Percentiles rank a stretch among this genome's conserved stretches.
Evolutionary conservation across 2,797 vertebrate species (phyloP).

Genomic region (Danio tinwini): DNA sequence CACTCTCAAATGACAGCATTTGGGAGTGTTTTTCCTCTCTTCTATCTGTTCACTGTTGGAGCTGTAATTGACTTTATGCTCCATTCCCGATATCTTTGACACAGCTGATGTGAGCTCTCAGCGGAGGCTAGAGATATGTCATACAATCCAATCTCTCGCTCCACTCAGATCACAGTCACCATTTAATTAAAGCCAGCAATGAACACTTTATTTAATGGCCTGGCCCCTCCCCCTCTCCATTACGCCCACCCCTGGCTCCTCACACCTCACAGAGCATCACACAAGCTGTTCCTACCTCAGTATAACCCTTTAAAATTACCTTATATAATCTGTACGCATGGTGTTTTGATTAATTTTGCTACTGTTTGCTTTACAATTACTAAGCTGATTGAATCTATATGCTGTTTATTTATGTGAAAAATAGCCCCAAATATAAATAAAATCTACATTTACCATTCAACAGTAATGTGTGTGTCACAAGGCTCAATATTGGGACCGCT

Average conservation of each 20-base stretch:
- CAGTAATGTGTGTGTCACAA: too few relatives aligned
- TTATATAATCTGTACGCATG: neutral
- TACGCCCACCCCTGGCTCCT: constrained; percentile 35
- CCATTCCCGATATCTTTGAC: constrained; percentile 59
- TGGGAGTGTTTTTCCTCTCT: constrained; percentile 49
- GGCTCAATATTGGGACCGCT: too few relatives aligned
- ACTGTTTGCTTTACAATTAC: neutral
- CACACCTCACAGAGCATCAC: constrained; percentile 39
- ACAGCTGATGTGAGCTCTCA: constrained; percentile 63
- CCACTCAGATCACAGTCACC: constrained; percentile 61
- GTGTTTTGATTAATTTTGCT: neutral
- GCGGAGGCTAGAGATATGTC: constrained; percentile 62
- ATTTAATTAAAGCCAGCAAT: constrained; percentile 67
- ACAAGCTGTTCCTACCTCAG: constrained; percentile 3
- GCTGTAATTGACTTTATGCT: constrained; percentile 66
- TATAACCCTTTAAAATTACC: neutral
- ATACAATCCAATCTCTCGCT: constrained; percentile 64
- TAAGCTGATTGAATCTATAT: neutral
- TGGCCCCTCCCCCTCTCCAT: constrained; percentile 34
- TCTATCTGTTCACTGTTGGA: constrained; percentile 59
- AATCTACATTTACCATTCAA: too few relatives aligned
- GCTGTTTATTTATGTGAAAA: too few relatives aligned
- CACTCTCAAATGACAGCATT: constrained; percentile 47
- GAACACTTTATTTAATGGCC: constrained; percentile 65
- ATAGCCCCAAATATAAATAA: too few relatives aligned